Evolutionary conservation across 2,888 invertebrate genomes (phyloP).

Genomic region (Hirtodrosophila trivittata): DNA sequence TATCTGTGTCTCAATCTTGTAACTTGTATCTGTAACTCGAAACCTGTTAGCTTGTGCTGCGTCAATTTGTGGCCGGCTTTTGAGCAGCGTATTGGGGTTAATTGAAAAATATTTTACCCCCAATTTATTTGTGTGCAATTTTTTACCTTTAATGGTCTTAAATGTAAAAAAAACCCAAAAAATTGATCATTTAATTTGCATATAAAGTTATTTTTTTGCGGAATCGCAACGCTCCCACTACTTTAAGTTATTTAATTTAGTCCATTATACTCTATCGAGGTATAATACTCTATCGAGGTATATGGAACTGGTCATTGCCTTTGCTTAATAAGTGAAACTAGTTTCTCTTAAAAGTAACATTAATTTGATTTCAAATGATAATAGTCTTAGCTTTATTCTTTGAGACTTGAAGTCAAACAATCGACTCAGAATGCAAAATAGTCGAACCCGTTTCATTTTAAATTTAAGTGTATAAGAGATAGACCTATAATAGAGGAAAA

Average conservation of each 20-base stretch:
- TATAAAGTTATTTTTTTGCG: constrained; percentile 48
- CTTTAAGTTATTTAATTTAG: constrained; percentile 43
- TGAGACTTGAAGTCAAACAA: no score
- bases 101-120: constrained; percentile 55
- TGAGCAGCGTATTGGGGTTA: constrained; percentile 60
- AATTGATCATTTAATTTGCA: constrained; percentile 51
- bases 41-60: constrained; percentile 13
- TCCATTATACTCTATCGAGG: neutral
- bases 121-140: constrained; percentile 58
- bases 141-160: constrained; percentile 22
- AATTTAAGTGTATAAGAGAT: no score
- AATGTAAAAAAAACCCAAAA: constrained; percentile 31
- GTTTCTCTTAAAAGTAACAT: no score
- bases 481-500: no score
- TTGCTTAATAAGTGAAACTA: no score
- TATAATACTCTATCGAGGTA: neutral
- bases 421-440: no score
- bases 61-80: constrained; percentile 8
- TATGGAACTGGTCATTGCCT: no score
- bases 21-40: constrained; percentile 8
- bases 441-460: no score
- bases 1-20: neutral
- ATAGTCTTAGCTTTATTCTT: no score
- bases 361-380: no score
- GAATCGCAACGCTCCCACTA: constrained; percentile 56